A percentile compares a stretch with the other conserved stretches of the same genome.
Conservation (phyloP, 2,888 invertebrate species). For the Brachyptera putata region DNA sequence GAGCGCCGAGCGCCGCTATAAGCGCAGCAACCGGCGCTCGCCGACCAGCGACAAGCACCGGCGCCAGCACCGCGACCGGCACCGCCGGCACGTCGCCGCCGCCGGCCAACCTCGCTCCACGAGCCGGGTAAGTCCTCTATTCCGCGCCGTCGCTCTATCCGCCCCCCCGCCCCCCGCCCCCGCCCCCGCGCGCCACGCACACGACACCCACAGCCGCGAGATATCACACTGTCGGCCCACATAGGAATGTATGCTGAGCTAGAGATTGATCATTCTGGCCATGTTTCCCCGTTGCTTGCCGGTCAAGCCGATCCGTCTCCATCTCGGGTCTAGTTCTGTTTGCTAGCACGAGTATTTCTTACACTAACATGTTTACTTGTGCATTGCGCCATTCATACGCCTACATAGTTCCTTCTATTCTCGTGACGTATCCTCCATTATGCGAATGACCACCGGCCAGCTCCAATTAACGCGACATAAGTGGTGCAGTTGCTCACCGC, state of each 20-base stretch:
- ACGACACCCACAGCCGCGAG: background rate
- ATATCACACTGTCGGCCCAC: background rate
- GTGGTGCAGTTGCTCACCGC: slow-evolving; percentile 38
- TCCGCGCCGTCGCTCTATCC: background rate
- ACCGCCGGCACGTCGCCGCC: slow-evolving; percentile 52
- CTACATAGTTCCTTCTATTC: no score
- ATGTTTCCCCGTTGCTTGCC: background rate
- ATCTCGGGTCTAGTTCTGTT: no score
- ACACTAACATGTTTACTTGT: no score
- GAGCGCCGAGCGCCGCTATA: slow-evolving; percentile 76
- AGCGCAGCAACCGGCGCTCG: slow-evolving; percentile 78
- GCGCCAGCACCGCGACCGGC: slow-evolving; percentile 52
- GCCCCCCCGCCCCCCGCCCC: background rate
- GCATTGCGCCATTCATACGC: no score
- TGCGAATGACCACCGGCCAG: no score
- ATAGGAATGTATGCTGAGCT: background rate
- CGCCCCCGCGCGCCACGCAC: background rate
- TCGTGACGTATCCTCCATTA: no score
- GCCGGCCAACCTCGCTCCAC: slow-evolving; percentile 43
- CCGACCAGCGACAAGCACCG: slow-evolving; percentile 73
- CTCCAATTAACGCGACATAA: no score
- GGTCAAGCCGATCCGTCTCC: no score
- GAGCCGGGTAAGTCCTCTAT: slow-evolving; percentile 34
- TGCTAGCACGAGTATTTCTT: no score
- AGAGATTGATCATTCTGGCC: background rate